These are phyloP conservation scores for Eumeta japonica DNA, from an alignment of 1,140 invertebrate genomes.

Conservation along the genomic window DNA sequence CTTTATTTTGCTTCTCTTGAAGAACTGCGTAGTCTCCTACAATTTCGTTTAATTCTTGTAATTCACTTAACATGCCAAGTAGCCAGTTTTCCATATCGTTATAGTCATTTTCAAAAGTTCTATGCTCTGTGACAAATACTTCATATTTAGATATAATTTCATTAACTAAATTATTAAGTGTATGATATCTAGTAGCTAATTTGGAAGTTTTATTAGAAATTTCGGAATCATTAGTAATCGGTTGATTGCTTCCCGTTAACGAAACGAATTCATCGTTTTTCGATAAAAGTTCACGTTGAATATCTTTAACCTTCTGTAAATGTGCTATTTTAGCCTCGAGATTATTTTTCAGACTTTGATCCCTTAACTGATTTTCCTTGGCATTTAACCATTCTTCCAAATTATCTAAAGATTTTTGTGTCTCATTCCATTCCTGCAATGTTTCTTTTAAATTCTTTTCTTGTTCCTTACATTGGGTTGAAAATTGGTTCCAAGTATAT, in stretches of 20 bases:
- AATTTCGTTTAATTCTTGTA: constrained; percentile 78
- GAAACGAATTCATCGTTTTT: constrained; percentile 73
- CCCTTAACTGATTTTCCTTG: constrained; percentile 81
- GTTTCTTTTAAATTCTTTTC: constrained; percentile 69
- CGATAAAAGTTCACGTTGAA: constrained; percentile 72
- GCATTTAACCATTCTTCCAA: constrained; percentile 82
- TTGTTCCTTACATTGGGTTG: constrained; percentile 67
- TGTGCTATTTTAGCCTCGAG: constrained; percentile 79
- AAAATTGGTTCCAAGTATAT: constrained; percentile 74
- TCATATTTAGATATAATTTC: constrained; percentile 78
- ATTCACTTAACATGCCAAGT: constrained; percentile 66
- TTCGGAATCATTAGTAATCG: constrained; percentile 75
- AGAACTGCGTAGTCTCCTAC: constrained; percentile 83
- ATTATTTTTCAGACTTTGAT: constrained; percentile 85
- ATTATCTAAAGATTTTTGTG: constrained; percentile 73
- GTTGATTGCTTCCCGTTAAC: constrained; percentile 68
- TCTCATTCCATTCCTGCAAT: constrained; percentile 76
- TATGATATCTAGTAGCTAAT: constrained; percentile 80
- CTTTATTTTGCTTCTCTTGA: constrained; percentile 81
- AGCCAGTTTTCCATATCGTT: constrained; percentile 75
- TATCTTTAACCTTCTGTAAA: constrained; percentile 72
- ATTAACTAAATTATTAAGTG: constrained; percentile 78
- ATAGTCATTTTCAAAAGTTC: constrained; percentile 77
- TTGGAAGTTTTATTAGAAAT: constrained; percentile 75
- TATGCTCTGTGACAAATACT: constrained; percentile 82